Evolutionary conservation across 1,140 invertebrate species (phyloP).

Genomic region (Aphidius gifuensis): DNA sequence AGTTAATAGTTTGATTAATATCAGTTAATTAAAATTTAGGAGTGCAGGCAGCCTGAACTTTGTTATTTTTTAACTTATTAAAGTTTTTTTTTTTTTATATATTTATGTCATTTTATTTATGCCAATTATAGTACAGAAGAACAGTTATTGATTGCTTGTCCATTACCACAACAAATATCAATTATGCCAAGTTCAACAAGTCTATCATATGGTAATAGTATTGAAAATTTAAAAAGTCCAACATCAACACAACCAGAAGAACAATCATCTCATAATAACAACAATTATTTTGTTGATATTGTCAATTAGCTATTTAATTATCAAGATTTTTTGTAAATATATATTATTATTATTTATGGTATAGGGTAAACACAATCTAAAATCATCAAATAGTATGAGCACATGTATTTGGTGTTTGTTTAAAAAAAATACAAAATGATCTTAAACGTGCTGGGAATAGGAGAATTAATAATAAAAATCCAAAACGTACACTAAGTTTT

Average conservation of each 20-base stretch:
- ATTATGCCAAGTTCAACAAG: conserved; percentile 78
- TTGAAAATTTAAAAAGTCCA: not conserved
- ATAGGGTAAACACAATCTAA: conserved; percentile 37
- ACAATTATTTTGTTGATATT: too few species aligned
- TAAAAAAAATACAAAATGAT: conserved; percentile 61
- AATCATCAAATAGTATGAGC: conserved; percentile 54
- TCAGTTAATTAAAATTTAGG: too few species aligned
- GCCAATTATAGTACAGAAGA: conserved; percentile 79
- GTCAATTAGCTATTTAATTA: too few species aligned
- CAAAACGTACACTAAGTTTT: conserved; percentile 90
- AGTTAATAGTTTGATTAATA: too few species aligned
- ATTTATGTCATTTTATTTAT: conserved; percentile 72
- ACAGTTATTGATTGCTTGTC: conserved; percentile 78
- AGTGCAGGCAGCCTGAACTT: too few species aligned
- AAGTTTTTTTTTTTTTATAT: too few species aligned
- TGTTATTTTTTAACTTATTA: too few species aligned
- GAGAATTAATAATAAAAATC: conserved; percentile 72
- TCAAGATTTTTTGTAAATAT: too few species aligned
- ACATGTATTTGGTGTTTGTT: conserved; percentile 70
- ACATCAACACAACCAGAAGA: too few species aligned
- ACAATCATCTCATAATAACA: too few species aligned
- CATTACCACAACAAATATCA: conserved; percentile 87
- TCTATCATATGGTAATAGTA: conserved; percentile 39
- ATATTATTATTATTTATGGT: too few species aligned
- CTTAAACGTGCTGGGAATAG: conserved; percentile 86